Base-by-base conservation (phyloP, 2,888 invertebrate genomes). In the Cephus spinipes region DNA sequence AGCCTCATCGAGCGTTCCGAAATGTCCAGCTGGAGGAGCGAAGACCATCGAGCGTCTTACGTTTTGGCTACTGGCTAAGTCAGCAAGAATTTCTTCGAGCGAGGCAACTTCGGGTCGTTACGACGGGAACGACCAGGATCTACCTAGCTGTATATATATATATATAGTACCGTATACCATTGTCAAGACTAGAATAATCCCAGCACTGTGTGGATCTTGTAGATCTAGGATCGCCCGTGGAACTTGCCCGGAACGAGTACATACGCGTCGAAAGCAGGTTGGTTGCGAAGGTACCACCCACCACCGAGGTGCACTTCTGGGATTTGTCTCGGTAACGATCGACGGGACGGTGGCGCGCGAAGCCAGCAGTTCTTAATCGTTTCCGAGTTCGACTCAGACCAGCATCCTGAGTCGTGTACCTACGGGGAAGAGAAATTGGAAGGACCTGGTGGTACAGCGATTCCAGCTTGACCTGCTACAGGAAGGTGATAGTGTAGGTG, bases 241-340 rank as follows among this genome's bases (percentile, higher is more conserved):
- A 55, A 23, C 55, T 23, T 55, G 23, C 55, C 55, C 55, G 23
- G 55, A 55, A 2, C 55, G 15, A 55, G 23, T 55, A 55, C 1
- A 23, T 55, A 55, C 23, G 55, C 55, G 55, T 23, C 23, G 55
- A 55, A 55, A 55, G 55, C 9, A 55, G 55, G 55, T 55, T 23
- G 55, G 9, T 23, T 9, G 23, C 23, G 55, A 23, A 23, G 55
- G 23, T 23, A 84, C 83, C 80, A 84, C 83, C 79, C 9, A 84
- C 82, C 80, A 84, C 83, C 79, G 80, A 84, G 86, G 84, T 87
- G 86, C 87, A 89, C 89, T 86, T 88, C 81, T 79, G 88, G 86
- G 89, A 89, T 86, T 85, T 77, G 81, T 82, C 75, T 69, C 71
- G 79, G 84, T 87, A 84, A 85, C 87, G 85, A 85, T 77, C 83